Base-by-base conservation (phyloP, 2,797 vertebrate species). In the Xenops minutus region DNA sequence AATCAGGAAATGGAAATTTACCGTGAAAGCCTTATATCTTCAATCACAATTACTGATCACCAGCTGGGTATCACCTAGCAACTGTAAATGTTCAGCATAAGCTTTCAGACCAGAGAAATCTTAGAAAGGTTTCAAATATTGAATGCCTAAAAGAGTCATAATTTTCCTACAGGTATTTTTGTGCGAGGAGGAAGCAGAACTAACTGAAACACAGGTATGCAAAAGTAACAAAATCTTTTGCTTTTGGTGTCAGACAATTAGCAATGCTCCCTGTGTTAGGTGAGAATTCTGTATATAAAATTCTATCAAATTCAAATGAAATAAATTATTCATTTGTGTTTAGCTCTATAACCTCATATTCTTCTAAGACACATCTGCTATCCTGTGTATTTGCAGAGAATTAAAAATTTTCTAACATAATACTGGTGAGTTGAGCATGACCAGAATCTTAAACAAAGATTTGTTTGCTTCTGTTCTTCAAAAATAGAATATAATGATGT, bases 401-500 rank as follows among this genome's bases (percentile, higher is more conserved):
- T 88, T 93, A 94, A 93, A 67, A 68, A 4, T 58, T 81, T 95
- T 94, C 81, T 92, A 39, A 74, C 23, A 49, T 71, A 81, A 74
- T 67, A 66, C 18, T 34, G 67, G 52, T 82, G 46, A 90, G n/a
- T 68, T 85, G 66, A 92, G 48, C 36, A 48, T 87, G 86, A 83
- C 21, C 39, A 48, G 79, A 92, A 96, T 95, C 82, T 95, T 94
- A 87, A 95, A 71, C 23, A 91, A 95, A 85, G 77, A 81, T 81
- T 93, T 94, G 39, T 96, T 93, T 96, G 56, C 62, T 84, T 91
- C 64, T 85, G 15, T 83, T 77, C n/a, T 66, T 91, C 56, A 43
- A 37, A 74, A 61, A 23, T 13, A 82, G 90, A 75, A 89, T 59
- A 85, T 80, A 92, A 93, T 73, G 74, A 56, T 88, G 34, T 86